Conservation (phyloP, 2,797 vertebrate genomes). For the Notolepis coatsorum region DNA sequence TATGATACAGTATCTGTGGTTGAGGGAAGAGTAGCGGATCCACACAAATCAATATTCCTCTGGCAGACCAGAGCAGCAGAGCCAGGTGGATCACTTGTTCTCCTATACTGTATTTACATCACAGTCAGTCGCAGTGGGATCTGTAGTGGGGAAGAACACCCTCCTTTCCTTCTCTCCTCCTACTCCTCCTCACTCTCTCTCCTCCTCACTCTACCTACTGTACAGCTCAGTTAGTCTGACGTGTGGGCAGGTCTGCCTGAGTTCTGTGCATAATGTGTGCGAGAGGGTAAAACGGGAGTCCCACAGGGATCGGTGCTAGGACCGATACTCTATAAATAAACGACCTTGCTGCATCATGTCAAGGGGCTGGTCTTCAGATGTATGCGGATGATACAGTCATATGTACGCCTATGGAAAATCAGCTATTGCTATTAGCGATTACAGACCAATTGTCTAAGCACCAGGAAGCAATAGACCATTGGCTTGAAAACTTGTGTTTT, state of each 20-base stretch:
- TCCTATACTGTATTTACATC: conserved; percentile 72
- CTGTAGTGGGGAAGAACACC: conserved; percentile 67
- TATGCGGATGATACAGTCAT: too few species aligned
- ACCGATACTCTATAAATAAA: too few species aligned
- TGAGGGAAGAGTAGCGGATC: conserved; percentile 36
- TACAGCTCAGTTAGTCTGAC: conserved; percentile 51
- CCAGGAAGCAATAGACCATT: too few species aligned
- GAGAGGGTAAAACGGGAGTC: too few species aligned
- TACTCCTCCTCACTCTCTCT: conserved; percentile 15
- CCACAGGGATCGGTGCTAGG: too few species aligned
- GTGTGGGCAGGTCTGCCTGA: conserved; percentile 71
- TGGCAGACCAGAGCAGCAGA: conserved; percentile 58
- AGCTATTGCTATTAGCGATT: too few species aligned
- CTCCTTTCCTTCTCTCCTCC: conserved; percentile 32
- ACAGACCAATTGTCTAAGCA: too few species aligned
- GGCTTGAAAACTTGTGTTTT: too few species aligned
- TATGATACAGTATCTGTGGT: conserved; percentile 46
- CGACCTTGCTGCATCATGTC: too few species aligned
- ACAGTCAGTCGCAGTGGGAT: conserved; percentile 80
- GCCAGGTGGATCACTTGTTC: conserved; percentile 71
- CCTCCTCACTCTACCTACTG: too few species aligned
- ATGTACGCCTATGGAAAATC: too few species aligned
- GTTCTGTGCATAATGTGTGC: conserved; percentile 53
- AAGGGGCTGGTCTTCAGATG: too few species aligned
- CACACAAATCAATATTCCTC: conserved; percentile 41